Evolutionary conservation across 2,113 vertebrate species (phyloP), one percentile per base, ranked within the genome.

Genomic region (Malaclemys terrapin): DNA sequence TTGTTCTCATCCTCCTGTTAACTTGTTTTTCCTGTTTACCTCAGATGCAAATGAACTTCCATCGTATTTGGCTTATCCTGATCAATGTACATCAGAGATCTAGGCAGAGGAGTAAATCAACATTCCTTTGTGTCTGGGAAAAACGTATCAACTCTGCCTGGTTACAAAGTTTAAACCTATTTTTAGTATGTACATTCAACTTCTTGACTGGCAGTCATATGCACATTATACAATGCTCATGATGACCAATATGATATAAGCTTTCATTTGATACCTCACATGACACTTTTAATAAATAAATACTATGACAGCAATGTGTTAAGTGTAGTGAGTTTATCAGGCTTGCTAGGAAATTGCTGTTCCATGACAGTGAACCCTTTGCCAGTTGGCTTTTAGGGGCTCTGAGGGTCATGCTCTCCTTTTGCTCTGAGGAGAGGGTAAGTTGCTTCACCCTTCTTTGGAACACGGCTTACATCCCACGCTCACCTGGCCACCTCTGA

Each of bases 401-500:
- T 76, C 38, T 76, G n/a, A 72, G n/a, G n/a, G 65, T 20, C 19
- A 38, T 7, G 6, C 14, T 20, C 65, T 16, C 45, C n/a, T 38
- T 89, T 79, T 11, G 9, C 84, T 72, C n/a, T 90, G 2, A 19
- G 72, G 13, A 59, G n/a, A 8, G 79, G 5, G 7, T 52, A 14
- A 56, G 1, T 91, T 82, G 10, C 35, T 29, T 22, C 57, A 6
- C 69, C 38, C 13, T 3, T 13, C 59, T 72, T 54, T 10, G 50
- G 27, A 6, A 6, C 75, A 45, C 1, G 42, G 79, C 49, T 93
- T 5, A 50, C 93, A 78, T 27, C 87, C 65, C 4, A 6, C 62
- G 78, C 54, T 29, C 27, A 52, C 0, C 0, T 82, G 62, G 8
- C 54, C 31, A 3, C 17, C 6, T 17, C 50, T 53, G 50, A 31